A percentile compares a stretch with the other conserved stretches of the same genome.
phyloP scores from a whole-genome alignment of 2,888 invertebrate species.

The Nebria brevicollis region DNA sequence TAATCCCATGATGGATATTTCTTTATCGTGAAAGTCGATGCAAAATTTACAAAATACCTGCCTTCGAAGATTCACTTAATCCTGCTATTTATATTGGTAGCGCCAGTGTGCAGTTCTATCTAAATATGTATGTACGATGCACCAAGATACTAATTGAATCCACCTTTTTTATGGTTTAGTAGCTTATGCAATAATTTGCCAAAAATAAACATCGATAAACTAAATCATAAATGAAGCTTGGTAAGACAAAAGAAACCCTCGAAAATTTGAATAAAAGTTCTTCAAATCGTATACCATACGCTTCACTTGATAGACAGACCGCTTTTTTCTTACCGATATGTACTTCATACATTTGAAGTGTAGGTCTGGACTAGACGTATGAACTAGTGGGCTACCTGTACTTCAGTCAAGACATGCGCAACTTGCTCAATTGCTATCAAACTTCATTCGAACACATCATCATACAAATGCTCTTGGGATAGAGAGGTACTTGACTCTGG shows the following conservation, averaged over 20 bases:
- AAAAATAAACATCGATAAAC: too few relatives aligned
- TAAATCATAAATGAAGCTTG: neutral
- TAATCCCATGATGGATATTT: too few relatives aligned
- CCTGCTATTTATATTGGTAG: too few relatives aligned
- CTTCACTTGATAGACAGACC: neutral
- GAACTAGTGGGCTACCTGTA: neutral
- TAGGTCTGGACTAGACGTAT: neutral
- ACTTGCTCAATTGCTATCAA: neutral
- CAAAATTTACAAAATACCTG: too few relatives aligned
- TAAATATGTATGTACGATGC: too few relatives aligned
- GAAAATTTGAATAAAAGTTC: neutral
- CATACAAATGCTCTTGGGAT: constrained; percentile 24
- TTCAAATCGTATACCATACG: neutral
- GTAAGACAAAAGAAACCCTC: neutral
- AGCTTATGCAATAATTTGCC: too few relatives aligned
- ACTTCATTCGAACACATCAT: neutral
- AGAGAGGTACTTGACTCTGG: neutral
- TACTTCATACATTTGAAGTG: constrained; percentile 2
- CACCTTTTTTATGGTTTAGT: too few relatives aligned
- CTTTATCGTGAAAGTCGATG: too few relatives aligned
- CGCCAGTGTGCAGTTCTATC: too few relatives aligned
- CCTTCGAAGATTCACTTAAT: too few relatives aligned
- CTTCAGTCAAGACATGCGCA: constrained; percentile 9
- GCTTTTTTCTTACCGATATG: neutral
- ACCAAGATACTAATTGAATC: too few relatives aligned